Base-by-base conservation (phyloP, 2,113 vertebrate species). In the Ptyas mucosa region DNA sequence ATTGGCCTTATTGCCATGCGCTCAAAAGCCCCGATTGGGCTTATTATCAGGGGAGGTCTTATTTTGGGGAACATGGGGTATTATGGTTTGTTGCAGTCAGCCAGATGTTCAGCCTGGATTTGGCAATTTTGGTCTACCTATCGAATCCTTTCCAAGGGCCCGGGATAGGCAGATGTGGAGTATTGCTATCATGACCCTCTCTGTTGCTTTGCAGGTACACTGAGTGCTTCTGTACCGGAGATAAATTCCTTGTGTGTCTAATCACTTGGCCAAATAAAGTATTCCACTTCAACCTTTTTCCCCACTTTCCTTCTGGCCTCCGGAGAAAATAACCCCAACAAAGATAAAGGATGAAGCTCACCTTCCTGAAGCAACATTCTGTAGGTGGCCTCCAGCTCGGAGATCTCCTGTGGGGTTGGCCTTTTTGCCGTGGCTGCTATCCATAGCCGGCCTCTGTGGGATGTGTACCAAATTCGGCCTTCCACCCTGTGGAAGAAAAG, bases 391-490 rank as follows among this genome's bases (percentile, higher is more conserved):
- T 99, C 98, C 91, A 99, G 98, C 93, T 99, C 98, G 20, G 98
- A 97, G 29, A 99, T 97, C 95, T 99, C 99, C 97, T 99, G 98
- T 92, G 98, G 97, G 14, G 98, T 98, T 88, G 99, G 98, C 64
- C 94, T 98, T 97, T 99, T 99, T 91, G 98, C 98, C 51, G 99
- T 99, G 86, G 99, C 98, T 94, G 99, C 98, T 58, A 99, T 99
- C 99, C 99, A 99, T 55, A 99, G 97, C 57, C 98, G 98, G 53
- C 99, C 99, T 90, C 99, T 97, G 86, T 99, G 99, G 54, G 99
- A 98, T 0, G 98, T 98, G 96, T 99, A 99, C 99, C 99, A 99
- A 12, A 98, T 98, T 96, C 99, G 98, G 88, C 99, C 99, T 96
- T 99, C 99, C 90, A 99, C 98, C 96, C 99, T 99, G 94, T 57